Evolutionary conservation across 2,113 vertebrate species (phyloP), one percentile per base, ranked within the genome.

Genomic region (Galbula dea): DNA sequence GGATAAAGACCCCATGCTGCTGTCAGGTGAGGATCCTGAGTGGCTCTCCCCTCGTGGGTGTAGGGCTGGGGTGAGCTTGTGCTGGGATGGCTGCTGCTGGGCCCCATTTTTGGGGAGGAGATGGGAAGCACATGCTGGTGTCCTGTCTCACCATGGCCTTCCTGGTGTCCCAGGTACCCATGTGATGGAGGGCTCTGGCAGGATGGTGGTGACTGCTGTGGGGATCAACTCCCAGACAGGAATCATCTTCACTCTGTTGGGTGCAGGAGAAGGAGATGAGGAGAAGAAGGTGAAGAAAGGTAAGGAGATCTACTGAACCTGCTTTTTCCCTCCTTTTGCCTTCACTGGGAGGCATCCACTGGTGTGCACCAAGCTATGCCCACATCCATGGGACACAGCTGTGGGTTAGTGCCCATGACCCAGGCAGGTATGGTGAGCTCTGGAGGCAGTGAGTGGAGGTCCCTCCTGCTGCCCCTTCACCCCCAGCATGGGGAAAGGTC

Each of bases 121-220:
- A 4, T 34, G 66, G 54, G 63, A 52, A 6, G 1, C 18, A 12
- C 0, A 3, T 69, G 30, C 14, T 5, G 1, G 39, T 24, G 37
- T 45, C 58, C 11, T 8, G 18, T 39, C 79, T 77, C 36, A 74
- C 73, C 0, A 0, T 20, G 45, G 15, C 43, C n/a, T 67, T 43
- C 39, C 36, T 15, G 11, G 32, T 46, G 7, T 73, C 74, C 51
- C 89, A 99, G 99, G 99, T 61, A 99, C 99, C 76, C 99, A 99
- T 1, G 99, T 99, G 86, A 99, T 99, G 99, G 99, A 99, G 96
- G 99, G 99, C 78, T 99, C 99, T 3, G 99, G 99, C 59, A 96
- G 98, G 87, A 99, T 99, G 98, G 86, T 99, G 83, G 99, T 99
- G 90, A 98, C 98, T 1, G 99, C 99, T 0, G 98, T 99, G 58